phyloP scores from a whole-genome alignment of 2,888 invertebrate genomes.

The Helleia helle region DNA sequence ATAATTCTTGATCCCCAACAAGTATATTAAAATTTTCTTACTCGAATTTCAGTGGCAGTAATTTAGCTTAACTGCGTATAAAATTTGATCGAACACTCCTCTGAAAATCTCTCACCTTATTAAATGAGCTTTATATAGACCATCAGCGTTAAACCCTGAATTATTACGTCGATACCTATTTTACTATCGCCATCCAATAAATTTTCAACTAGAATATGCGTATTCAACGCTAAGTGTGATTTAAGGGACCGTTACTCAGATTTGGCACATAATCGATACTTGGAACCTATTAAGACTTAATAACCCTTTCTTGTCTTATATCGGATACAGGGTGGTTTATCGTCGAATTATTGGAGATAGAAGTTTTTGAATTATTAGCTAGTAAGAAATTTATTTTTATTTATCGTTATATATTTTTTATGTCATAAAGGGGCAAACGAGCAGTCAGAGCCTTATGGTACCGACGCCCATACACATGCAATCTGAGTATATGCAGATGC shows the following conservation, averaged over 20 bases:
- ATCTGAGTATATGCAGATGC: too few relatives aligned
- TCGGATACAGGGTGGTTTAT: slow-evolving; percentile 2
- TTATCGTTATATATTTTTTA: too few relatives aligned
- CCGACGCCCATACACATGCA: too few relatives aligned
- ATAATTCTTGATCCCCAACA: background rate
- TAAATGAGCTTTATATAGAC: slow-evolving; percentile 10
- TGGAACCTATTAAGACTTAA: slow-evolving; percentile 32
- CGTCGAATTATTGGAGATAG: too few relatives aligned
- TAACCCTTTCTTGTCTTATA: slow-evolving; percentile 19
- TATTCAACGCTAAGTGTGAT: slow-evolving; percentile 12
- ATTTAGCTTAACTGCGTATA: slow-evolving; percentile 5
- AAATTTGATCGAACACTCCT: slow-evolving; percentile 8
- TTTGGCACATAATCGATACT: slow-evolving; percentile 48
- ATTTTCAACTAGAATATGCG: slow-evolving; percentile 13
- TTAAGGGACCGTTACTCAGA: slow-evolving; percentile 41
- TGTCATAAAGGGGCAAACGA: too few relatives aligned
- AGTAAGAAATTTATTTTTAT: too few relatives aligned
- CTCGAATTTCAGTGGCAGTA: background rate
- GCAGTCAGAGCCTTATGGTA: too few relatives aligned
- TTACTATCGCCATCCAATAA: slow-evolving; percentile 13
- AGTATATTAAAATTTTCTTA: slow-evolving; percentile 5
- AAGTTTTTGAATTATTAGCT: too few relatives aligned
- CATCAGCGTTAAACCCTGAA: slow-evolving; percentile 6
- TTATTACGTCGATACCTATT: slow-evolving; percentile 17
- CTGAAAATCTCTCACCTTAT: slow-evolving; percentile 7